These are phyloP conservation scores for Listronotus bonariensis DNA, from an alignment of 1,140 invertebrate genomes.

Conservation along the genomic window DNA sequence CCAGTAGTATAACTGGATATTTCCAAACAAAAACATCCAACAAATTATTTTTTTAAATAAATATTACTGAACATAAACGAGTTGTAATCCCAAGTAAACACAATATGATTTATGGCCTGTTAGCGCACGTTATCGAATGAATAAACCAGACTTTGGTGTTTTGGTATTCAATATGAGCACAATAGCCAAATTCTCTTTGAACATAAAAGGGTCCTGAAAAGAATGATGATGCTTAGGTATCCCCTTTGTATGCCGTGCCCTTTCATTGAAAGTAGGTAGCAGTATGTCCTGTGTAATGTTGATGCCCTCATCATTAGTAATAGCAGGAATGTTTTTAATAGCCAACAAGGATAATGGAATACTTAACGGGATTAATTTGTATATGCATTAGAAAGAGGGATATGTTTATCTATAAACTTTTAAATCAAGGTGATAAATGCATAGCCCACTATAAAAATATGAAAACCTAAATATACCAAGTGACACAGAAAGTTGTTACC, in stretches of 20 bases:
- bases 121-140: background rate
- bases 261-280: constrained; percentile 15
- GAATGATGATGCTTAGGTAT: constrained; percentile 21
- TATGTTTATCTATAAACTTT: too few relatives aligned
- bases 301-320: constrained; percentile 8
- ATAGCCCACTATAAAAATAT: too few relatives aligned
- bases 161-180: constrained; percentile 24
- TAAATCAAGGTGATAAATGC: too few relatives aligned
- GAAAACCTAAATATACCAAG: too few relatives aligned
- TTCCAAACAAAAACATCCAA: background rate
- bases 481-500: too few relatives aligned
- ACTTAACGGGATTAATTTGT: too few relatives aligned
- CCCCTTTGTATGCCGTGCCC: constrained; percentile 16
- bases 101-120: constrained; percentile 15
- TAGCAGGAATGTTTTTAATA: too few relatives aligned
- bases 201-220: constrained; percentile 25
- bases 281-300: constrained; percentile 1
- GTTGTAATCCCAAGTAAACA: constrained; percentile 26
- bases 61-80: constrained; percentile 23
- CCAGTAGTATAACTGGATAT: background rate
- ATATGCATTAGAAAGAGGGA: too few relatives aligned
- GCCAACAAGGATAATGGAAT: background rate
- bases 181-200: constrained; percentile 22
- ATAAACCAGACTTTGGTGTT: constrained; percentile 25
- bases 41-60: constrained; percentile 7